Conservation (phyloP, 1,140 invertebrate species). For the Dendroctonus ponderosae region DNA sequence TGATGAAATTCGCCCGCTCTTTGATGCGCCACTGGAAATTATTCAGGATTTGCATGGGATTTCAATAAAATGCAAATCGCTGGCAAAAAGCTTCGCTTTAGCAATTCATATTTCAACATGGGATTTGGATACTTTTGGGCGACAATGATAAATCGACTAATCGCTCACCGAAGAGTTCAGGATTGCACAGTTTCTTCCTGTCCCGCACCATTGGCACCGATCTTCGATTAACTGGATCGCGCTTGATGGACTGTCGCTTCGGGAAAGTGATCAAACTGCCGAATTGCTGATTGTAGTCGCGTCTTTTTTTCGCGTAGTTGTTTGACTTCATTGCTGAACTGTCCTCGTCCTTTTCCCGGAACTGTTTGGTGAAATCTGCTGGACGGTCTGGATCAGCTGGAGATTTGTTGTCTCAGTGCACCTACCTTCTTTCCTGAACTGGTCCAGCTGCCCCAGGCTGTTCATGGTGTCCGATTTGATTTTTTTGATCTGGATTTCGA, state of each 20-base stretch:
- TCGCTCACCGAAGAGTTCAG: conserved; percentile 48
- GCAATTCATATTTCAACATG: too few species aligned
- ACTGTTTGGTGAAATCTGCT: conserved; percentile 46
- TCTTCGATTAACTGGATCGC: conserved; percentile 46
- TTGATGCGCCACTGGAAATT: too few species aligned
- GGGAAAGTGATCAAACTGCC: conserved; percentile 48
- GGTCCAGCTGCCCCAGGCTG: conserved; percentile 44
- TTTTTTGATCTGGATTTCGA: conserved; percentile 40
- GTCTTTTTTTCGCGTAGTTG: conserved; percentile 48
- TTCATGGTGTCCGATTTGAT: conserved; percentile 37
- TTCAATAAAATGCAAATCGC: too few species aligned
- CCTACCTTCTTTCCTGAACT: conserved; percentile 47
- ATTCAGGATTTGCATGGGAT: too few species aligned
- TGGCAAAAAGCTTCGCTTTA: too few species aligned
- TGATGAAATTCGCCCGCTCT: too few species aligned
- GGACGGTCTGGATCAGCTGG: background rate
- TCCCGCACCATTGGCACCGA: conserved; percentile 48
- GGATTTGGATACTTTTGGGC: background rate
- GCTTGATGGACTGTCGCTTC: conserved; percentile 41
- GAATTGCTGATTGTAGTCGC: conserved; percentile 48
- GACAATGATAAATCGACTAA: background rate
- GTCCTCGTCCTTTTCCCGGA: conserved; percentile 48
- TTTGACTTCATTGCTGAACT: conserved; percentile 50
- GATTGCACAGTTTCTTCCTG: conserved; percentile 43
- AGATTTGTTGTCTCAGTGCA: background rate